Percentiles rank a stretch among this genome's conserved stretches.
Evolutionary conservation across 2,797 vertebrate genomes (phyloP).

Genomic region (Tympanoctomys barrerae): DNA sequence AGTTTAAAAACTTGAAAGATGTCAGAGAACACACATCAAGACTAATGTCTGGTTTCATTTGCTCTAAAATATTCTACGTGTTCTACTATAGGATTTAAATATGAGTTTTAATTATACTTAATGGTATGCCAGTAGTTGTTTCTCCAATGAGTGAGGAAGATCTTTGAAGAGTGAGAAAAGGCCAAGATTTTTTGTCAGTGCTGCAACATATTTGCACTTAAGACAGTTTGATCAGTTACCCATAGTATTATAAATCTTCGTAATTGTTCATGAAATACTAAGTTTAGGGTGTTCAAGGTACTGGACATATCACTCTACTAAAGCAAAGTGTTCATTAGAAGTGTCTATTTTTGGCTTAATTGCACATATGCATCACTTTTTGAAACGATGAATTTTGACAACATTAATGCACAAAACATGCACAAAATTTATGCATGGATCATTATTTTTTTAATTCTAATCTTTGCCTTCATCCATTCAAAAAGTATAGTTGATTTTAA

Average conservation of each 20-base stretch:
- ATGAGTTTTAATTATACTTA: slow-evolving; percentile 65
- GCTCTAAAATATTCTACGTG: slow-evolving; percentile 56
- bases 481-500: not conserved
- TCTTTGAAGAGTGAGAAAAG: slow-evolving; percentile 54
- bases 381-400: not conserved
- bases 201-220: slow-evolving; percentile 60
- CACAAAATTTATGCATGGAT: not conserved
- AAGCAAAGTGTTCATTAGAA: not conserved
- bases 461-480: not conserved
- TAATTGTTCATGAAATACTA: slow-evolving; percentile 61
- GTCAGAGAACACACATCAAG: slow-evolving; percentile 54
- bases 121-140: slow-evolving; percentile 37
- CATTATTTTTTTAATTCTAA: slow-evolving; percentile 8
- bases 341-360: not conserved
- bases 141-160: slow-evolving; percentile 52
- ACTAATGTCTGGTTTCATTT: slow-evolving; percentile 57
- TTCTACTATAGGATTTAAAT: slow-evolving; percentile 71
- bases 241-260: slow-evolving; percentile 52
- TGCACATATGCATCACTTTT: not conserved
- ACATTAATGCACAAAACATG: not conserved
- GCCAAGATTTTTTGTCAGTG: slow-evolving; percentile 47
- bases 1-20: slow-evolving; percentile 58
- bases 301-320: not conserved
- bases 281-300: slow-evolving; percentile 46
- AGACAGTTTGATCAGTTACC: slow-evolving; percentile 53